Conservation (phyloP, 2,113 vertebrate genomes). For the Alexandromys fortis region DNA sequence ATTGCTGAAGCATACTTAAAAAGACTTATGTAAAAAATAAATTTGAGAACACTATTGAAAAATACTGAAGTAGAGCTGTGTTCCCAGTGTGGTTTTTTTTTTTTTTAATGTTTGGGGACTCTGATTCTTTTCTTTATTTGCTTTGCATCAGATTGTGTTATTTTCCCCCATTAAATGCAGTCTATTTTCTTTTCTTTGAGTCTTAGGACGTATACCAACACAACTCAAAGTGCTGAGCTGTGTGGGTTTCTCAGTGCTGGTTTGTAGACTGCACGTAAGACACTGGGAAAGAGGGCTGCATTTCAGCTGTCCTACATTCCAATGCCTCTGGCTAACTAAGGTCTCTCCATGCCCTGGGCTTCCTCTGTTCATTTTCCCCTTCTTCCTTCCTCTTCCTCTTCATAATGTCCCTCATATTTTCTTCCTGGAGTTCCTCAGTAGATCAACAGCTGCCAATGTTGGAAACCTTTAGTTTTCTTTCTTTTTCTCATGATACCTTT, state of each 20-base stretch:
- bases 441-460: neutral
- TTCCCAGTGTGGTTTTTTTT: neutral
- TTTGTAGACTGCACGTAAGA: neutral
- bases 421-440: neutral
- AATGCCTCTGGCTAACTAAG: neutral
- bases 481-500: neutral
- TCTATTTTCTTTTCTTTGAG: neutral
- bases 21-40: conserved; percentile 28
- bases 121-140: neutral
- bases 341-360: neutral
- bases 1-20: conserved; percentile 5
- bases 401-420: neutral
- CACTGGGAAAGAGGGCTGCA: no score
- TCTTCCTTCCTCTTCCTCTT: neutral
- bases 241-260: no score
- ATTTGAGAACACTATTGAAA: neutral
- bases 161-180: neutral
- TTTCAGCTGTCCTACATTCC: neutral
- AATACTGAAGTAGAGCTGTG: neutral
- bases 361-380: neutral
- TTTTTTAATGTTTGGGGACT: neutral
- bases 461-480: neutral
- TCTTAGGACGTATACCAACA: neutral
- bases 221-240: neutral
- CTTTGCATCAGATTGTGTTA: neutral